These are phyloP conservation scores for Thelaira solivaga DNA, from an alignment of 2,888 invertebrate genomes.

Conservation along the genomic window DNA sequence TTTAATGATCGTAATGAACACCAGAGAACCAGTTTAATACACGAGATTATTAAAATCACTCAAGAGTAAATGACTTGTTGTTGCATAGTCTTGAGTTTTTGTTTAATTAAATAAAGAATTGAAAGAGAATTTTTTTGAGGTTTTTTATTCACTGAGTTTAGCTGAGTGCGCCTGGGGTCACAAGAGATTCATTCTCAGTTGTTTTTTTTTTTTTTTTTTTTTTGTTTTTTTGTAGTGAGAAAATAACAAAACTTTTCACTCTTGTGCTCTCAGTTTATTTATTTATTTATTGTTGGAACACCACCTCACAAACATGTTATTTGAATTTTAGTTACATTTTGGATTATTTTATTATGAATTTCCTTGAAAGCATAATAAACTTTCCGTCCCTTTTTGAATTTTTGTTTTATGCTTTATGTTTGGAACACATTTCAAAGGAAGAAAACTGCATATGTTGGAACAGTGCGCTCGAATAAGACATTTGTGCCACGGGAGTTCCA, in stretches of 20 bases:
- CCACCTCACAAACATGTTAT: background rate
- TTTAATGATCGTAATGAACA: background rate
- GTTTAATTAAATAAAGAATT: background rate
- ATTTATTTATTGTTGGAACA: no score
- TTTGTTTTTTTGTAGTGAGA: no score
- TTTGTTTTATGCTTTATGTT: no score
- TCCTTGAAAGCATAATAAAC: background rate
- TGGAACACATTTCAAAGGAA: no score
- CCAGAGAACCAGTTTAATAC: background rate
- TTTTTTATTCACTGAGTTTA: slow-evolving; percentile 11
- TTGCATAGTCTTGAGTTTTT: background rate
- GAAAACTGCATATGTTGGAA: no score
- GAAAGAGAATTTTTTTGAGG: background rate
- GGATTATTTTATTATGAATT: background rate
- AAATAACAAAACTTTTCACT: no score
- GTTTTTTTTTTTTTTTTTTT: no score
- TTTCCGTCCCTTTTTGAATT: background rate
- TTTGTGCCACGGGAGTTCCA: background rate
- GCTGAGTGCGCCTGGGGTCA: slow-evolving; percentile 1
- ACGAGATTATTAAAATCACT: slow-evolving; percentile 17
- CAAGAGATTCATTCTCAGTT: slow-evolving; percentile 33
- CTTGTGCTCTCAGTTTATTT: no score
- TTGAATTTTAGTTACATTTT: background rate
- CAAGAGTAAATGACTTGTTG: slow-evolving; percentile 9
- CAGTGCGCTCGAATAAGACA: background rate